Evolutionary conservation across 2,113 vertebrate genomes (phyloP).

Genomic region (Poeciliopsis retropinna): DNA sequence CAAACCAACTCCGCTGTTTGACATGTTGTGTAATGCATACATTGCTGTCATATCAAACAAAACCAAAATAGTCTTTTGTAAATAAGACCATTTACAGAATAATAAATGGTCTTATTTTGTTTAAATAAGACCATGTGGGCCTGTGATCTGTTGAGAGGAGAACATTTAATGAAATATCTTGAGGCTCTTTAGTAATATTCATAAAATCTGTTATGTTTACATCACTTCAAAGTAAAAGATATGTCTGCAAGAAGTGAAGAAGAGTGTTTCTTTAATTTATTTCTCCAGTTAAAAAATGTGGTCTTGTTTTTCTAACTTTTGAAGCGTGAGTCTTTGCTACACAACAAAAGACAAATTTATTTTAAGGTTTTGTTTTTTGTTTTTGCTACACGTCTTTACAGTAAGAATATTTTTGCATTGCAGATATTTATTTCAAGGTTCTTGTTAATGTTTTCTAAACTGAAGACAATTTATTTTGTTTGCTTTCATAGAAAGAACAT

Average conservation of each 20-base stretch:
- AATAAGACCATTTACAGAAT: no score
- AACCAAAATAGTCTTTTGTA: neutral
- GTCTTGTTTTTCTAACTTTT: no score
- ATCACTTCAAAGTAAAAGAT: no score
- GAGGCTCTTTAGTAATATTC: neutral
- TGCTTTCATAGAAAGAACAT: slow-evolving; percentile 87
- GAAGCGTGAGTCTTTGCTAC: neutral
- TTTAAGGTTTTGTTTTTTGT: no score
- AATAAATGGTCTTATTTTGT: no score
- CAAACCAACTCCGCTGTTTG: neutral
- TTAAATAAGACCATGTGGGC: neutral
- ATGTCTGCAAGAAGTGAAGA: no score
- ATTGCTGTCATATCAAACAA: neutral
- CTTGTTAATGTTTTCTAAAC: neutral
- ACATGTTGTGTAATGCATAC: no score
- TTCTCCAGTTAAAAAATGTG: no score
- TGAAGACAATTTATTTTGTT: neutral
- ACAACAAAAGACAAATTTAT: neutral
- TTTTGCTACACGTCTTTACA: neutral
- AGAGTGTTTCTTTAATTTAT: no score
- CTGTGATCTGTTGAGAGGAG: neutral
- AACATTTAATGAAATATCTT: neutral
- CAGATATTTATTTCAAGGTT: neutral
- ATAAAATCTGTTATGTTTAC: neutral
- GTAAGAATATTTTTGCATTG: neutral